Evolutionary conservation across 2,888 invertebrate genomes (phyloP).

Genomic region (Helobdella robusta): DNA sequence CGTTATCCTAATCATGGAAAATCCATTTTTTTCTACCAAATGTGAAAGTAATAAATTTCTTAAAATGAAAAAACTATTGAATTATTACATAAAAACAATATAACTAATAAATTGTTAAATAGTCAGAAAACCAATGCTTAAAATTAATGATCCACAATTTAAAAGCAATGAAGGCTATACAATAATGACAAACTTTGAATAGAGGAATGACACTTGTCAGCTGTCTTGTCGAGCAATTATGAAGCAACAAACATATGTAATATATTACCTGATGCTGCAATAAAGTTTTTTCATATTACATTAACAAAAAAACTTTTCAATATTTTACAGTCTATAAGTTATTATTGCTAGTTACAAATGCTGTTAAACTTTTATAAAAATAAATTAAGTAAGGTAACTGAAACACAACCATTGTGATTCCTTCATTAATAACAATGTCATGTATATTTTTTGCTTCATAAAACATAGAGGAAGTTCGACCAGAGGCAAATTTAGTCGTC

Average conservation of each 20-base stretch:
- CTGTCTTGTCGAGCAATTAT: conserved; percentile 11
- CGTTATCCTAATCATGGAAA: too few species aligned
- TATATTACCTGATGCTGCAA: conserved; percentile 22
- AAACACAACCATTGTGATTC: conserved; percentile 31
- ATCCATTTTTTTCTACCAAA: too few species aligned
- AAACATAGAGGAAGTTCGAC: conserved; percentile 28
- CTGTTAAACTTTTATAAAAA: conserved; percentile 4
- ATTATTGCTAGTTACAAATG: background rate
- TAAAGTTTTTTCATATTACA: background rate
- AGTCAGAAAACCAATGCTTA: too few species aligned
- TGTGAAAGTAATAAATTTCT: too few species aligned
- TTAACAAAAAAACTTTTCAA: background rate
- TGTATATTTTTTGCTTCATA: conserved; percentile 28
- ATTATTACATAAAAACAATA: too few species aligned
- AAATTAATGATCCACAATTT: too few species aligned
- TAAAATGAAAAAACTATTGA: too few species aligned
- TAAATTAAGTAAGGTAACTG: background rate
- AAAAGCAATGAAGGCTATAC: too few species aligned
- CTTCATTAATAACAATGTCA: conserved; percentile 34
- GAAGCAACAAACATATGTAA: conserved; percentile 17
- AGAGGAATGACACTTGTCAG: conserved; percentile 17
- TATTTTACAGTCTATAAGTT: background rate
- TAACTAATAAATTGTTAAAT: too few species aligned
- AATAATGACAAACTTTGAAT: conserved; percentile 3
- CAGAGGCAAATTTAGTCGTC: conserved; percentile 32